A percentile compares a stretch with the other conserved stretches of the same genome.
Conservation (phyloP, 2,888 invertebrate genomes). For the Sisyra nigra region DNA sequence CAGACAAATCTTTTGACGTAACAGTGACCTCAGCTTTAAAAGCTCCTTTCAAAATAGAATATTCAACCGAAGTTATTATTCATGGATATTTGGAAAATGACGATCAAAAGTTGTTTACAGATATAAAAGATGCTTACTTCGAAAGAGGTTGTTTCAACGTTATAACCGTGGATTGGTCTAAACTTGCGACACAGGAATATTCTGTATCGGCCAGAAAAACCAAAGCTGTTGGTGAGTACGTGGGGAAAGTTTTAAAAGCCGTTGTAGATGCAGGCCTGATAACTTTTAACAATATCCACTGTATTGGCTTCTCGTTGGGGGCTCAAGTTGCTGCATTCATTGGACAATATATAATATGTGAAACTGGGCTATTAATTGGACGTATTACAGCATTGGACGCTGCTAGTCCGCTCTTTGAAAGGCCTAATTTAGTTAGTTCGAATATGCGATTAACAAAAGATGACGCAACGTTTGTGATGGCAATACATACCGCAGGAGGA, state of each 20-base stretch:
- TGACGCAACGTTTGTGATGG: slow-evolving; percentile 26
- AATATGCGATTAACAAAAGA: slow-evolving; percentile 20
- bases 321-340: slow-evolving; percentile 25
- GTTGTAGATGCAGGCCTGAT: too few relatives aligned
- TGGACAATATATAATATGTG: slow-evolving; percentile 15
- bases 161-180: slow-evolving; percentile 28
- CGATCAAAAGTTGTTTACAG: slow-evolving; percentile 21
- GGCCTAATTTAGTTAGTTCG: slow-evolving; percentile 15
- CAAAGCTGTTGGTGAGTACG: slow-evolving; percentile 23
- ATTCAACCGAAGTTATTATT: too few relatives aligned
- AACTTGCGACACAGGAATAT: slow-evolving; percentile 17
- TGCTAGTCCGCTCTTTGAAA: slow-evolving; percentile 24
- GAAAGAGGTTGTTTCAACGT: slow-evolving; percentile 26
- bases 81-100: slow-evolving; percentile 32
- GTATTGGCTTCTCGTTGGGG: slow-evolving; percentile 28
- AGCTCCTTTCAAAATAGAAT: too few relatives aligned
- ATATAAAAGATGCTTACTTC: slow-evolving; percentile 26
- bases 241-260: slow-evolving; percentile 25
- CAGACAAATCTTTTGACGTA: too few relatives aligned
- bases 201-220: slow-evolving; percentile 27
- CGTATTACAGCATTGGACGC: slow-evolving; percentile 31
- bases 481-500: slow-evolving; percentile 27
- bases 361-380: slow-evolving; percentile 21
- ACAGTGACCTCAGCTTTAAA: too few relatives aligned
- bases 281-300: slow-evolving; percentile 26